These are phyloP conservation scores for Pristionchus fissidentatus DNA, from an alignment of 2,888 invertebrate genomes.

Conservation along the genomic window DNA sequence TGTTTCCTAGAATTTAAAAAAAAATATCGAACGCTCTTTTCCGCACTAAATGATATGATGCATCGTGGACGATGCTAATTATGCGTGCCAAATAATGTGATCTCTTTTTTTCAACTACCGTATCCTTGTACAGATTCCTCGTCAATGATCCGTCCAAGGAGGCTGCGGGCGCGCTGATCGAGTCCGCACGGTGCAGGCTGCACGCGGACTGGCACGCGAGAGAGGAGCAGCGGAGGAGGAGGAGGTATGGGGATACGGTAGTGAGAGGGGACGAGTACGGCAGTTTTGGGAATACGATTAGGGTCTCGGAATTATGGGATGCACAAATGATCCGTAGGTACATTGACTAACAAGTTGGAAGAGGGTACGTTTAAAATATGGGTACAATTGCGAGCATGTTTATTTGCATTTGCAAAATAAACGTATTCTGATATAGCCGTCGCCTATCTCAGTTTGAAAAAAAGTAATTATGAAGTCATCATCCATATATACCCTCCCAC, in stretches of 20 bases:
- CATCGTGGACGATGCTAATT: no score
- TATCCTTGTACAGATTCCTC: slow-evolving; percentile 53
- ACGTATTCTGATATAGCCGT: neutral
- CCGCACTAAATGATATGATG: no score
- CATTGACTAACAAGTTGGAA: neutral
- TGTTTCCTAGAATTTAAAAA: no score
- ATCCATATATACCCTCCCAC: neutral
- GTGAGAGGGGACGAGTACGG: neutral
- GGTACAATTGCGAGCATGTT: neutral
- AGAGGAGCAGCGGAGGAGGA: slow-evolving; percentile 19
- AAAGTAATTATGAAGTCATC: neutral
- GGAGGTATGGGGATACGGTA: slow-evolving; percentile 36
- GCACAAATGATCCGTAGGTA: neutral
- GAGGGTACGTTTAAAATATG: neutral
- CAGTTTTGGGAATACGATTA: neutral
- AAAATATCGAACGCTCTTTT: no score
- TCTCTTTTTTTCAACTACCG: no score
- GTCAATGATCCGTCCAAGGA: slow-evolving; percentile 59
- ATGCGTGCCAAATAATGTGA: no score
- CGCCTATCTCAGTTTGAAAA: neutral
- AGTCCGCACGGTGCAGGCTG: slow-evolving; percentile 78
- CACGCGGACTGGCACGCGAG: slow-evolving; percentile 75
- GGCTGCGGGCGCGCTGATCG: slow-evolving; percentile 54
- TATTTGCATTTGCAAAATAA: neutral
- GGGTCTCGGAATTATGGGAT: neutral